Evolutionary conservation across 2,888 invertebrate genomes (phyloP), one percentile per base, ranked within the genome.

Genomic region (Blastobasis lacticolella): DNA sequence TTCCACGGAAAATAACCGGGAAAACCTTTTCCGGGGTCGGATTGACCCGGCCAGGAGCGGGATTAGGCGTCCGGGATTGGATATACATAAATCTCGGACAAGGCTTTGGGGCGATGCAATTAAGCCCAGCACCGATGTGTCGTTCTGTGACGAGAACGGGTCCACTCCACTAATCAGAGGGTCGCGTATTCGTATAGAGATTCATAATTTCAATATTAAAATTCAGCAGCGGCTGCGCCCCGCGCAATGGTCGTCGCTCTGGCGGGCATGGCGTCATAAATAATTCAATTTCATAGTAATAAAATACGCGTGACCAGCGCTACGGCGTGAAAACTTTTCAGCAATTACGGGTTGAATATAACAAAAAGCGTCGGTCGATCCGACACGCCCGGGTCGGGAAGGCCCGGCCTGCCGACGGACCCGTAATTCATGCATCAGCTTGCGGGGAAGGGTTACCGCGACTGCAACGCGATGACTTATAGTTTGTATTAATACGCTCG

Each of bases 1-100:
- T 88, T 88, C 85, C 81, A 82, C 83, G 87, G 88, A 88, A 88
- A 88, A 88, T 88, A 88, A 88, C 86, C 87, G 83, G 87, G 86
- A 83, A 88, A 88, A 87, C 85, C 86, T 86, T 88, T 84, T 84
- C 86, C 87, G 82, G 86, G 86, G 83, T 78, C 78, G 84, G 84
- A 85, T 83, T 86, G 88, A 88, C 87, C 88, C 85, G 71, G 80
- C 73, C 79, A 79, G 78, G 71, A 80, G 74, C 78, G 75, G 87
- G 88, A 86, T 86, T 88, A 87, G 87, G 81, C 71, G 69, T 64
- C 80, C 81, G 78, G 88, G 85, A 88, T 88, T 85, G 88, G 87
- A 87, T 87, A 87, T 84, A 82, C 88, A 87, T 88, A 86, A 88
- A 88, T 88, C 85, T 80, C 64, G 71, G 64, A 69, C 76, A 74